phyloP scores from a whole-genome alignment of 2,113 vertebrate genomes.

The Cyprinus carpio region DNA sequence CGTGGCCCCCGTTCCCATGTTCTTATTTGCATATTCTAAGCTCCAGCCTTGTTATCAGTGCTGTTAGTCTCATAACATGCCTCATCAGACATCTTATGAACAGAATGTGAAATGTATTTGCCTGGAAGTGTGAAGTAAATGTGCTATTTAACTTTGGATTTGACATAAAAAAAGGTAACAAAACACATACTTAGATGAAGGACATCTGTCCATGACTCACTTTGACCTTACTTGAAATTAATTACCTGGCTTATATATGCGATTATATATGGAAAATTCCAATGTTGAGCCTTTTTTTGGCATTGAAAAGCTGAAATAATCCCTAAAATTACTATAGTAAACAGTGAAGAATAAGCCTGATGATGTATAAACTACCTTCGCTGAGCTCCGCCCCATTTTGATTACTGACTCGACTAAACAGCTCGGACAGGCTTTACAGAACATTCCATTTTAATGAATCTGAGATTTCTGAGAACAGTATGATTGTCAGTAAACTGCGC shows the following conservation, averaged over 20 bases:
- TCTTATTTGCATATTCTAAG: neutral
- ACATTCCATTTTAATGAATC: neutral
- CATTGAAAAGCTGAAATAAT: neutral
- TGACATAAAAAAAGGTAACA: neutral
- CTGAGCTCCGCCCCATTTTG: neutral
- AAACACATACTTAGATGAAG: neutral
- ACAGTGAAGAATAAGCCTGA: neutral
- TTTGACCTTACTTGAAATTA: neutral
- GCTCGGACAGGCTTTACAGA: neutral
- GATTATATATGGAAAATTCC: neutral
- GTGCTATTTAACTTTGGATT: neutral
- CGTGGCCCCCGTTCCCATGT: neutral
- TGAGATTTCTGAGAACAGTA: neutral
- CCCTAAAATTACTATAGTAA: neutral
- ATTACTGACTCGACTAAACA: neutral
- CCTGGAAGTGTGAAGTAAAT: neutral
- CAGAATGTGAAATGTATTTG: neutral
- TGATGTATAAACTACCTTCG: neutral
- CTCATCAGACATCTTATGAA: neutral
- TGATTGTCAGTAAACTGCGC: neutral
- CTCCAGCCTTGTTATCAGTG: neutral
- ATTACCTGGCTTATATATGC: too few species aligned
- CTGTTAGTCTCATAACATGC: too few species aligned
- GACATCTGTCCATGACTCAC: neutral
- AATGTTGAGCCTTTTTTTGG: neutral